Evolutionary conservation across 2,113 vertebrate species (phyloP), one percentile per base, ranked within the genome.

Genomic region (Albula glossodonta): DNA sequence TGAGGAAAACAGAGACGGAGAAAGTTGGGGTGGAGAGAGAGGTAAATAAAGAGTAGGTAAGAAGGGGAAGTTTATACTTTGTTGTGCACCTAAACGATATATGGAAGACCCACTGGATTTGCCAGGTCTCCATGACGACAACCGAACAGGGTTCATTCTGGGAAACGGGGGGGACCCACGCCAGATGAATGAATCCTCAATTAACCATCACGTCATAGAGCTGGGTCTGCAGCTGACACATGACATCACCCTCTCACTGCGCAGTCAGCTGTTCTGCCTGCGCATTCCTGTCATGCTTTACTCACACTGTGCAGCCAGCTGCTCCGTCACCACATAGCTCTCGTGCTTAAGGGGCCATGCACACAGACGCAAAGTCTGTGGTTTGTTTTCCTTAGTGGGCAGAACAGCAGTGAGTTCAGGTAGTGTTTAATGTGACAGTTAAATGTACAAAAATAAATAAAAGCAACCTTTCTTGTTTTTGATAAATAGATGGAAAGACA

Each of bases 11-110:
- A 66, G 57, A 48, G 49, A 63, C 51, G 57, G n/a, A 51, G 81
- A 19, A 12, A 41, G 78, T 10, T 49, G 13, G 78, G 50, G 15
- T 13, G 17, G 83, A 66, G 83, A 92, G 92, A 77, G 97, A 97
- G 0, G 93, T 95, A 70, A 19, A 63, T 1, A 15, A 12, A 56
- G 0, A 56, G 53, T 9, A 56, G 12, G 3, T 3, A 70, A 70
- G 63, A 70, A n/a, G 63, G 22, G 0, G 4, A 22, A 2, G 63
- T 4, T 17, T n/a, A 4, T n/a, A 13, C 4, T 5, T n/a, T 70
- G 63, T 17, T 8, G 63, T 70, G 63, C 22, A 41, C 63, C 63
- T 6, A 25, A 22, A 70, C n/a, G 22, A n/a, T n/a, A 70, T 5
- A 70, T 6, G 8, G 22, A 17, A 70, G 22, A 70, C 63, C 22